Evolutionary conservation across 2,888 invertebrate genomes (phyloP), one percentile per base, ranked within the genome.

Genomic region (Pheosia gnoma): DNA sequence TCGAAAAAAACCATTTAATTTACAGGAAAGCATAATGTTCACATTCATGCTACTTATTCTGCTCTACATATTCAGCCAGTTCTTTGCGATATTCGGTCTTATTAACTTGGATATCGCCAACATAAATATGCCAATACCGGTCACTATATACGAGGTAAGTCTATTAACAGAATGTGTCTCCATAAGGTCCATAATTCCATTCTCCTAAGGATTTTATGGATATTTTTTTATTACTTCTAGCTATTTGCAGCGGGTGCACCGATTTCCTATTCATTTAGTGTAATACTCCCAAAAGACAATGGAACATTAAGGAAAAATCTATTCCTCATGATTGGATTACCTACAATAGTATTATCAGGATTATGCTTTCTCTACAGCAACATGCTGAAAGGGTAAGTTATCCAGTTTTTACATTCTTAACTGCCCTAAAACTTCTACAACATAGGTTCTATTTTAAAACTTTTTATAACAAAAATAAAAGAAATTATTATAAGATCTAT

Each of bases 11-110:
- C 25, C 1, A 54, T 41, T 63, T 59, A 66, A 39, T 65, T 91
- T 90, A 66, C 86, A 93, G 93, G 93, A 93, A 78, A 93, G 93
- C 68, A 87, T 92, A 79, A 93, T 91, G 91, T 93, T 93, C 57
- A 93, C 93, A 13, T 90, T 89, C 65, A 83, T 93, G 81, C 81
- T 93, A 36, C 70, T 93, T 56, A 80, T 90, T 56, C 75, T 93
- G 13, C 78, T 93, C 49, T 93, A 92, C 71, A 85, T 90, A 79
- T 93, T 93, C 71, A 93, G 91, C 67, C 93, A 93, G 75, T 91
- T 90, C 73, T 93, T 93, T 62, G 88, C 93, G 43, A 93, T 93
- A 65, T 88, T 93, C 64, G 93, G 93, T 47, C 81, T 93, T 43
- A 90, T 93, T 52, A 91, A 93, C 77, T 82, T 93, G 68, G 93